Evolutionary conservation across 92 coral and sea anemone genomes (phyloP), one percentile per base, ranked within the genome.

Genomic region (Parazoanthus swiftii): DNA sequence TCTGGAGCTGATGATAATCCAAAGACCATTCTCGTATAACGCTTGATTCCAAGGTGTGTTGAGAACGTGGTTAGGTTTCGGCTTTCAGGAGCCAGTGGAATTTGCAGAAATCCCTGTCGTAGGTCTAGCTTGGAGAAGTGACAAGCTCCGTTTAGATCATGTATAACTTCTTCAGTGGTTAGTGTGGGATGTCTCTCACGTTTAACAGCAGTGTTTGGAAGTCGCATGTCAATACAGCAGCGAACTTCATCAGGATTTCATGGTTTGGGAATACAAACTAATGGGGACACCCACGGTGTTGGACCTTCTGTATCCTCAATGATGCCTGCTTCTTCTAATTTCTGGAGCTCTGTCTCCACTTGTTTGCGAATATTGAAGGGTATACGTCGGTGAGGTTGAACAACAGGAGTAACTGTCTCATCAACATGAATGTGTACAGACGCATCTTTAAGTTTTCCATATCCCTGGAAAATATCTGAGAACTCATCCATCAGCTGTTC

Each of bases 1-100:
- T 92, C 93, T 6, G 91, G 74, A 2, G 92, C 92, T 0, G 89
- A 78, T 10, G 85, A 51, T 63, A 86, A 63, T 46, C 93, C 91
- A 54, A 85, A 90, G 29, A 88, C 88, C 79, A 88, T 56, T 0
- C 95, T 76, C 37, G 91, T 91, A 85, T 89, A 91, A 8, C 86
- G 80, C 4, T 58, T 70, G 2, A 91, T 85, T 15, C 95, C 92
- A 81, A 72, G 25, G 38, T 91, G 92, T 0, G 93, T 89, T 29
- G 86, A 76, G 80, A 91, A 93, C 13, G 89, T 91, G 6, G 91
- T 91, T 14, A 59, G 67, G 2, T 59, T 59, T 1, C 67, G 67
- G 67, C 67, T 59, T 5, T 59, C 67, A 14, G 67, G 67, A 2
- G 67, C 67, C 2, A 59, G 67, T 59, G 67, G 67, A 3, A 59